Evolutionary conservation across 2,888 invertebrate genomes (phyloP), one percentile per base, ranked within the genome.

Genomic region (Clitarchus hookeri): DNA sequence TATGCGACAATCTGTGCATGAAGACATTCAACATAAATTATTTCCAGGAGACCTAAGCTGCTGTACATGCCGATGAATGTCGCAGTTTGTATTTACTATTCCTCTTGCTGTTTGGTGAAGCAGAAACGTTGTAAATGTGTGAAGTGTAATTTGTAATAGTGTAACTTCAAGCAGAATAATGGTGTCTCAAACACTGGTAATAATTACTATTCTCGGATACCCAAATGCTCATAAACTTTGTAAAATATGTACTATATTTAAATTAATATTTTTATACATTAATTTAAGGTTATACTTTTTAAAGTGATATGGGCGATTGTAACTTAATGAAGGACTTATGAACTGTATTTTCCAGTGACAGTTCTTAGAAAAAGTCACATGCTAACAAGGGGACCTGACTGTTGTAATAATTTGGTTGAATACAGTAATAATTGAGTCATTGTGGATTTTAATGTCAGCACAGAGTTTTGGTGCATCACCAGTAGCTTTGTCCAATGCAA

Each of bases 231-330:
- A n/a, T 11, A 65, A 16, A 53, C 12, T 65, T 8, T 65, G 65
- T 65, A 65, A 6, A 65, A 65, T 65, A 65, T 65, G 65, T 65
- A 23, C 16, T 65, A 65, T 65, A 65, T 65, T 65, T 65, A n/a
- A 65, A 65, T 65, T 65, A n/a, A n/a, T 65, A n/a, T 65, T 65
- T 65, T 65, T 65, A n/a, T n/a, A 65, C n/a, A 65, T 65, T 23
- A 23, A 16, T 19, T 65, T 65, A 16, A 65, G 65, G 65, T 16
- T 65, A n/a, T 65, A 65, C 65, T 65, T 65, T 65, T 65, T 8
- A 11, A 65, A 65, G 65, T 65, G 8, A 65, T n/a, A 65, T 65
- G 65, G 65, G 65, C 19, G 11, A n/a, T 65, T 65, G 65, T 65
- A n/a, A 48, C 48, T 48, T 48, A n/a, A 65, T 65, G n/a, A 65